Conservation (phyloP, 1,140 invertebrate genomes). For the Drosophila rufa region DNA sequence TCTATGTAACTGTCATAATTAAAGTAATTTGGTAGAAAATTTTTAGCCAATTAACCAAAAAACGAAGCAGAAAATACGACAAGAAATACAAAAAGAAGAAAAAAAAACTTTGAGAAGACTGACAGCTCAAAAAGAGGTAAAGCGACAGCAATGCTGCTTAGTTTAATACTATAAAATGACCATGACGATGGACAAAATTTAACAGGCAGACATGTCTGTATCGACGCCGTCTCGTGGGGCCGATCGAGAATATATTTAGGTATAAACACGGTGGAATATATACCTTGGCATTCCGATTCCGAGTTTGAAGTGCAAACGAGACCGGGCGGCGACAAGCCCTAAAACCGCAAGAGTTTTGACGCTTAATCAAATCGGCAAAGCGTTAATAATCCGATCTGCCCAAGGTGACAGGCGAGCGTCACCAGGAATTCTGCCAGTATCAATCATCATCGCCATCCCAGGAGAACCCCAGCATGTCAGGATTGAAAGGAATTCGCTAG, state of each 20-base stretch:
- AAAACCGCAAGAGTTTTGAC: constrained; percentile 68
- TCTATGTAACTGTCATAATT: constrained; percentile 83
- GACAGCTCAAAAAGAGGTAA: constrained; percentile 17
- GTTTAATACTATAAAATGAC: constrained; percentile 78
- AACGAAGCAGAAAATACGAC: constrained; percentile 80
- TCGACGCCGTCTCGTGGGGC: background rate
- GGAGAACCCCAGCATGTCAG: background rate
- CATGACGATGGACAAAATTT: constrained; percentile 59
- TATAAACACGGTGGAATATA: background rate
- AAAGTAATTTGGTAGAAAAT: constrained; percentile 85
- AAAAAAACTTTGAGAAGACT: constrained; percentile 21
- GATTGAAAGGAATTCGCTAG: constrained; percentile 15
- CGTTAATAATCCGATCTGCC: constrained; percentile 70
- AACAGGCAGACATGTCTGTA: constrained; percentile 23
- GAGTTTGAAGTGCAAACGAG: constrained; percentile 28
- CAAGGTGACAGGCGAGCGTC: constrained; percentile 72
- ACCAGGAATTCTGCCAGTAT: constrained; percentile 72
- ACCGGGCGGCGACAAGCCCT: constrained; percentile 43
- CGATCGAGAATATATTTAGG: background rate
- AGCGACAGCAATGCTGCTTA: constrained; percentile 54
- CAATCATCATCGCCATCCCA: constrained; percentile 25
- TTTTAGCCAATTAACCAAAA: constrained; percentile 84
- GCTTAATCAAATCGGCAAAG: constrained; percentile 77
- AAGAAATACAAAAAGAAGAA: constrained; percentile 30
- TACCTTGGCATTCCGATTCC: background rate